phyloP scores from a whole-genome alignment of 1,140 invertebrate species.

The Elysia chlorotica region DNA sequence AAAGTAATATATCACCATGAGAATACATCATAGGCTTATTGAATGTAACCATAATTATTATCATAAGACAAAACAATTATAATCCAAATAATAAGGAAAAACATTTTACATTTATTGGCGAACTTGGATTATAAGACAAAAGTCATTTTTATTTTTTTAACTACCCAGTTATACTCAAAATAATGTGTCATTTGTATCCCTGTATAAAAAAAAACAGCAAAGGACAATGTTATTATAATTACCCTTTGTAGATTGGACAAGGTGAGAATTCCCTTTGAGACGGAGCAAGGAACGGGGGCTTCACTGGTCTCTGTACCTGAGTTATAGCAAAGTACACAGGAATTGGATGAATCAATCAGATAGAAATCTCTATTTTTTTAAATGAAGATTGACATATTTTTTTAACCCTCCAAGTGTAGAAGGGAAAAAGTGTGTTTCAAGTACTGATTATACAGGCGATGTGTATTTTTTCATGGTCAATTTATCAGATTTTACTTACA shows the following conservation, averaged over 20 bases:
- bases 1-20: too few species aligned
- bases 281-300: slow-evolving; percentile 37
- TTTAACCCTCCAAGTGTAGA: too few species aligned
- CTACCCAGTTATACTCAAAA: background rate
- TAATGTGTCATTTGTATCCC: background rate
- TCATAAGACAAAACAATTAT: too few species aligned
- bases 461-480: too few species aligned
- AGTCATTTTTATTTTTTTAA: background rate
- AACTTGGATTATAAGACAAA: background rate
- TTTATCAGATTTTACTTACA: too few species aligned
- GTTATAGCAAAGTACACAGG: background rate
- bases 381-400: background rate
- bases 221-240: slow-evolving; percentile 6
- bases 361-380: background rate
- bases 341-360: background rate
- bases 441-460: too few species aligned
- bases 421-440: background rate
- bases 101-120: too few species aligned
- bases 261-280: slow-evolving; percentile 45
- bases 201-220: background rate
- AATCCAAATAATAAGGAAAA: too few species aligned
- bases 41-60: too few species aligned
- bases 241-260: slow-evolving; percentile 51
- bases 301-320: background rate
- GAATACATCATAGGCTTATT: too few species aligned